phyloP scores from a whole-genome alignment of 35 echinoderm and acorn worm species.

The Apostichopus californicus region DNA sequence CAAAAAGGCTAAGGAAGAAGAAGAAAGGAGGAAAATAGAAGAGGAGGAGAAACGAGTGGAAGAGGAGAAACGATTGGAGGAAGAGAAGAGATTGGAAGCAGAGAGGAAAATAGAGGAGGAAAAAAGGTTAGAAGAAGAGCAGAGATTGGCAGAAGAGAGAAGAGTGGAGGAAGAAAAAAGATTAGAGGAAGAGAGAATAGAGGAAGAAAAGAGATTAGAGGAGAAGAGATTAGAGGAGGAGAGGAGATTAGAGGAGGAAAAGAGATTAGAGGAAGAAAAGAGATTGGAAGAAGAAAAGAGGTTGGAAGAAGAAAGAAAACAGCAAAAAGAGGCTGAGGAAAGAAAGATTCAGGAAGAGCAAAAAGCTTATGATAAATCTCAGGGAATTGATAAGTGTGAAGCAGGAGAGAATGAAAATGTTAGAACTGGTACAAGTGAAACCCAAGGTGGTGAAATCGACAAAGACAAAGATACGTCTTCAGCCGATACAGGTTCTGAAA shows the following conservation, averaged over 20 bases:
- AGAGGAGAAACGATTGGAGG: slow-evolving; percentile 23
- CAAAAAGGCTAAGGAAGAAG: slow-evolving; percentile 72
- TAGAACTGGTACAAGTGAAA: not conserved
- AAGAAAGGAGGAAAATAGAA: slow-evolving; percentile 44
- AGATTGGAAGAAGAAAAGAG: slow-evolving; percentile 38
- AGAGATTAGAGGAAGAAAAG: slow-evolving; percentile 46
- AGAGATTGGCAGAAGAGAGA: slow-evolving; percentile 42
- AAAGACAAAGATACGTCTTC: not conserved
- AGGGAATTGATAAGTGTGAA: not conserved
- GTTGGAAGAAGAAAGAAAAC: slow-evolving; percentile 6
- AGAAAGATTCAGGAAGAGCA: not conserved
- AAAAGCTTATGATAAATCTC: slow-evolving; percentile 23
- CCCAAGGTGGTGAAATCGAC: not conserved
- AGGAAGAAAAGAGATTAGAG: not conserved
- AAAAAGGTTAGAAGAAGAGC: slow-evolving; percentile 36
- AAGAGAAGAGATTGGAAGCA: slow-evolving; percentile 31
- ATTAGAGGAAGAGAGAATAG: slow-evolving; percentile 54
- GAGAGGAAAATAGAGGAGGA: slow-evolving; percentile 31
- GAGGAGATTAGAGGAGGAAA: slow-evolving; percentile 41
- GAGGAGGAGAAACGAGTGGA: slow-evolving; percentile 40
- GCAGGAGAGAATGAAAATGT: not conserved
- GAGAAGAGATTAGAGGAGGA: slow-evolving; percentile 27
- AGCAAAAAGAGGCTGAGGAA: slow-evolving; percentile 43
- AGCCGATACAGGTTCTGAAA: slow-evolving; percentile 1
- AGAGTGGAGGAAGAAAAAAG: slow-evolving; percentile 37